Evolutionary conservation across 2,797 vertebrate genomes (phyloP), one percentile per base, ranked within the genome.

Genomic region (Crenuchus spilurus): DNA sequence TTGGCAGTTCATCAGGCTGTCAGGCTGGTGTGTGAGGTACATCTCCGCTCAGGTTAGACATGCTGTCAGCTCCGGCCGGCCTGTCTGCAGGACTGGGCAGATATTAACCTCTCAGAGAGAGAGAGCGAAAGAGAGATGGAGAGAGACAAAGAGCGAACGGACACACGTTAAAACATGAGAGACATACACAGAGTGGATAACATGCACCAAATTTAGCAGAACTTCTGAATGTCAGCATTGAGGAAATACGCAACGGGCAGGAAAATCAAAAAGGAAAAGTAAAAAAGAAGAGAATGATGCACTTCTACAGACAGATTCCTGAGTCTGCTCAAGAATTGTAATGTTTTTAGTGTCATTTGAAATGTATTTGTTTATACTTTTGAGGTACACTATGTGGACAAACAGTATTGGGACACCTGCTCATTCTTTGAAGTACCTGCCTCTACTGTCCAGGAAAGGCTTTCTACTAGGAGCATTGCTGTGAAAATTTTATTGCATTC

Each of bases 1-100:
- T 86, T 93, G 92, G 91, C 91, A 93, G 91, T 93, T 89, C 87
- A 88, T 84, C 67, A 75, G 84, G 86, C 91, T 93, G 92, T 93
- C 92, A 93, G 87, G 86, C 84, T 82, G 57, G 78, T 78, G 88
- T 89, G 90, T 87, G 89, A 87, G 87, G 87, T 91, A 90, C 88
- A 90, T 88, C 90, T 91, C 87, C 83, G 89, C 85, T 88, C 89
- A 90, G 87, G 87, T 86, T n/a, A 86, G 78, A 85, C 90, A 87
- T 84, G 91, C 91, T 93, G 93, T 92, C 92, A 94, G 91, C 90
- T 90, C 90, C 82, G 82, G 84, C 85, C 83, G 82, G 87, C 85
- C 82, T 87, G 82, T 76, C 67, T 71, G 68, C 49, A 87, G 85
- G 80, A 83, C 86, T 84, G 86, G 90, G 88, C 87, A 87, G 82